These are phyloP conservation scores for Tetragonula clypearis DNA, from an alignment of 1,140 invertebrate genomes.

Conservation along the genomic window DNA sequence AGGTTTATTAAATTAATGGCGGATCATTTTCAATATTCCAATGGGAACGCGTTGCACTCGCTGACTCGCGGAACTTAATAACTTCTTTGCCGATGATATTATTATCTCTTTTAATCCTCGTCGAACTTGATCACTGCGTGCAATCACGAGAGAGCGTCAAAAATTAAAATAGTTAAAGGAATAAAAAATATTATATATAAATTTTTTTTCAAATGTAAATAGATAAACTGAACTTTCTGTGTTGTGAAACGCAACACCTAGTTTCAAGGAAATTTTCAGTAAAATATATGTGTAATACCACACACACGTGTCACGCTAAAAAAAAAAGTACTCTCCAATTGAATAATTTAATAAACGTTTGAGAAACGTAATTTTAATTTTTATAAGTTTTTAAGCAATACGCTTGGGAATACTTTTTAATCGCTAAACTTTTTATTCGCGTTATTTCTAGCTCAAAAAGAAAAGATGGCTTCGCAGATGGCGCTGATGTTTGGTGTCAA, in stretches of 20 bases:
- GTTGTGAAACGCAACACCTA: neutral
- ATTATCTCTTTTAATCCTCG: conserved; percentile 43
- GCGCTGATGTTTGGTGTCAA: neutral
- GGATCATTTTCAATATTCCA: conserved; percentile 81
- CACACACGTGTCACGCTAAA: neutral
- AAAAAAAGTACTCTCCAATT: neutral
- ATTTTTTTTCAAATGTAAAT: neutral
- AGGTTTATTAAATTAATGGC: conserved; percentile 81
- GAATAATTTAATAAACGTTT: neutral
- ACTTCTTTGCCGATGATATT: conserved; percentile 47
- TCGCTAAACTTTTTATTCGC: neutral
- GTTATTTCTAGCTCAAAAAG: neutral
- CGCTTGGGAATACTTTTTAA: neutral
- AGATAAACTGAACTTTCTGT: neutral
- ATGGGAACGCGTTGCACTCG: conserved; percentile 76
- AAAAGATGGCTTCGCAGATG: neutral
- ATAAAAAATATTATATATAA: neutral
- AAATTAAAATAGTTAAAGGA: neutral
- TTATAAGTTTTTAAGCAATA: neutral
- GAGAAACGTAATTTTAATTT: neutral
- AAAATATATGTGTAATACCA: neutral
- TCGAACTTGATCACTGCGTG: neutral
- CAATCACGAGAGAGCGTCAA: neutral
- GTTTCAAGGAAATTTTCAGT: neutral
- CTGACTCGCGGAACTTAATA: conserved; percentile 71